A percentile compares a stretch with the other conserved stretches of the same genome.
These are phyloP conservation scores for Conus betulinus DNA, from an alignment of 1,140 invertebrate species.

Conservation along the genomic window DNA sequence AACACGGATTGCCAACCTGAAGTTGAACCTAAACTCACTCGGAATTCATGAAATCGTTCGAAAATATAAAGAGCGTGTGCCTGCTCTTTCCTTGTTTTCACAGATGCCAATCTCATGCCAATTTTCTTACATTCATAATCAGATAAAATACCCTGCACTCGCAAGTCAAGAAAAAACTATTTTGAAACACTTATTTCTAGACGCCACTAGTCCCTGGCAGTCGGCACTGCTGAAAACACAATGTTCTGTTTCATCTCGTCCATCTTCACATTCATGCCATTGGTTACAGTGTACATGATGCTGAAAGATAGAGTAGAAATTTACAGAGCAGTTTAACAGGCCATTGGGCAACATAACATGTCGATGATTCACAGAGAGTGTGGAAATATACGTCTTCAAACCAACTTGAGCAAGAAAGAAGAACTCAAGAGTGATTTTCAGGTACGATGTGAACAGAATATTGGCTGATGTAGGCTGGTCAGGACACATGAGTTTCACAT, in stretches of 20 bases:
- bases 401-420: no score
- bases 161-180: neutral
- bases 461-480: no score
- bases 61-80: neutral
- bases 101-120: neutral
- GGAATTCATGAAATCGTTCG: no score
- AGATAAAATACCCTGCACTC: neutral
- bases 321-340: neutral
- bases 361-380: no score
- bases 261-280: neutral
- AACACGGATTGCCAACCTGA: neutral
- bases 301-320: neutral
- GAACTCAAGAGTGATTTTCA: no score
- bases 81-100: neutral
- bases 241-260: neutral
- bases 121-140: no score
- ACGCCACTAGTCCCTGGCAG: no score
- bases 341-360: neutral
- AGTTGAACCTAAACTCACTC: neutral
- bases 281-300: slow-evolving; percentile 20
- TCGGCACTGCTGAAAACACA: neutral
- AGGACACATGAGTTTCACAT: no score
- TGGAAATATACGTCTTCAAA: no score
- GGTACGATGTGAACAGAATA: no score
- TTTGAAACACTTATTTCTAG: no score